Evolutionary conservation across 1,140 invertebrate genomes (phyloP), one percentile per base, ranked within the genome.

Genomic region (Anastatus disparis): DNA sequence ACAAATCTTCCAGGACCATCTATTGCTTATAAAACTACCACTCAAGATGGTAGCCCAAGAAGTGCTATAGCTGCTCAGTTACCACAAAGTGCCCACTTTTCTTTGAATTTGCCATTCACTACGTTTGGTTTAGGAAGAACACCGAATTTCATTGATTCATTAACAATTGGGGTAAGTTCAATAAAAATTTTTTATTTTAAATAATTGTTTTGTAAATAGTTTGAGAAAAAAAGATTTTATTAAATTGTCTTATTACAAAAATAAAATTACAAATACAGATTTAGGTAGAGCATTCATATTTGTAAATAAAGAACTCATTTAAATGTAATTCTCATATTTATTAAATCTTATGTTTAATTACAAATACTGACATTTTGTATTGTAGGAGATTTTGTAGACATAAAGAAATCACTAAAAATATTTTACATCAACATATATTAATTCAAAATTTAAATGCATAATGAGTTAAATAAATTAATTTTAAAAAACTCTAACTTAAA

Each of bases 91-190:
- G 93, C 96, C 0, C 93, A 99, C 80, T 94, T 94, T 80, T 90
- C 95, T 4, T 87, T 99, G 15, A 95, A 97, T 84, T 84, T 98
- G 46, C 97, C 98, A 0, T 99, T 97, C 82, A 93, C 93, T 0
- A 92, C 97, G 46, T 99, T 99, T 85, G 98, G 98, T 7, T 86
- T 99, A 3, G 97, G 97, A 15, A 90, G 95, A 70, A 97, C 96
- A 22, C 97, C 97, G 3, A 99, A 99, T 85, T 99, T 99, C 87
- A 93, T 99, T 2, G 98, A 99, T 82, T 90, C 89, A 44, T 84
- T 99, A 15, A 91, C 89, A 35, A 93, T 98, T 20, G 94, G 95
- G 9, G 88, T 98, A 65, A 93, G 87, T 69, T 10, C 4, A 35
- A 4, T 35, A 35, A 35, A 6, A 35, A 10, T 35, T 6, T 89